These are phyloP conservation scores for Peromyscus californicus DNA, from an alignment of 2,113 vertebrate genomes.

Conservation along the genomic window DNA sequence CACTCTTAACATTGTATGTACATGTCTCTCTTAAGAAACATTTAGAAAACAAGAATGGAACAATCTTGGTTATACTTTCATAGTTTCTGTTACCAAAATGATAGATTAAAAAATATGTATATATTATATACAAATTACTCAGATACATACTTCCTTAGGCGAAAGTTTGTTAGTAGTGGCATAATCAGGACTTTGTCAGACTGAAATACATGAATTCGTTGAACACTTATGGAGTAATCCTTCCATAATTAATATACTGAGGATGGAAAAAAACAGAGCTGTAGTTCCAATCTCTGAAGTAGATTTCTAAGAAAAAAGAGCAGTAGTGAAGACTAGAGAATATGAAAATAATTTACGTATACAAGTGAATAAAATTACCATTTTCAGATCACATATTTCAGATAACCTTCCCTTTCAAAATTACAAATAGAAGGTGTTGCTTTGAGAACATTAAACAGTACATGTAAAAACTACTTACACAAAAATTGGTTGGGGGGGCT, in stretches of 20 bases:
- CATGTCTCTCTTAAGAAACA: slow-evolving; percentile 19
- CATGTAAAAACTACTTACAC: background rate
- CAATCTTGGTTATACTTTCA: slow-evolving; percentile 25
- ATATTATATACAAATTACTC: background rate
- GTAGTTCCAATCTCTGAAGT: background rate
- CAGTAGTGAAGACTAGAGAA: background rate
- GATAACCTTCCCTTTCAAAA: slow-evolving; percentile 24
- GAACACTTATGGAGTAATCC: background rate
- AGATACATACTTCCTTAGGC: background rate
- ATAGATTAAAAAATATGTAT: background rate
- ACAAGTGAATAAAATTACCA: slow-evolving; percentile 27
- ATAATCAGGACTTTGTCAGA: slow-evolving; percentile 12
- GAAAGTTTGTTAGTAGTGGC: slow-evolving; percentile 40
- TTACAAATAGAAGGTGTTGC: background rate
- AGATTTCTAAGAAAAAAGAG: background rate
- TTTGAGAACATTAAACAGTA: background rate
- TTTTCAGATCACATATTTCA: slow-evolving; percentile 43
- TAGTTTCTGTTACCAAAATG: slow-evolving; percentile 20
- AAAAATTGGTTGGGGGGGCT: background rate
- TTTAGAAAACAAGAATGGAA: slow-evolving; percentile 38
- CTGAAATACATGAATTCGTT: slow-evolving; percentile 49
- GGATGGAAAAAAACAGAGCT: background rate
- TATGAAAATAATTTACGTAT: slow-evolving; percentile 26
- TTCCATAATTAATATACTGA: slow-evolving; percentile 12
- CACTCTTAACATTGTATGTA: slow-evolving; percentile 5